phyloP scores from a whole-genome alignment of 2,888 invertebrate genomes.

The Abrostola triplasia region DNA sequence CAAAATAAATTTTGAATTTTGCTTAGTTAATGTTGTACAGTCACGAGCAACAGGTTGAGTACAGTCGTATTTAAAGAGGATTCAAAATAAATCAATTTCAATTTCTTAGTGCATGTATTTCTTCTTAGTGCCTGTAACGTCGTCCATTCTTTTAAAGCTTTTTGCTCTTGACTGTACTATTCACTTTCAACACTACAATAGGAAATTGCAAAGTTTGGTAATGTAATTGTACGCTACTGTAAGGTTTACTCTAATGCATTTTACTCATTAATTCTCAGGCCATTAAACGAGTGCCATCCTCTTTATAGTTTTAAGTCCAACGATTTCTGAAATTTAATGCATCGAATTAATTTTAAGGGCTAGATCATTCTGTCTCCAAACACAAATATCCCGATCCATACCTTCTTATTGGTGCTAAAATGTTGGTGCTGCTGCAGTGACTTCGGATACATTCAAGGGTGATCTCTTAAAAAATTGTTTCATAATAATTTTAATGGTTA shows the following conservation, averaged over 20 bases:
- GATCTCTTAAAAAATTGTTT: slow-evolving; percentile 81
- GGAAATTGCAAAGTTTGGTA: slow-evolving; percentile 24
- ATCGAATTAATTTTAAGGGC: slow-evolving; percentile 73
- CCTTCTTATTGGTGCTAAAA: slow-evolving; percentile 72
- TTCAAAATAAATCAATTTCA: too few species aligned
- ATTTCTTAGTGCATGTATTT: too few species aligned
- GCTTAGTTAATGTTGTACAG: slow-evolving; percentile 26
- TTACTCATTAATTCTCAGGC: slow-evolving; percentile 88
- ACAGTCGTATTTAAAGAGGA: too few species aligned
- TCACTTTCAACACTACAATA: slow-evolving; percentile 17
- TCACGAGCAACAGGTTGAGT: background rate
- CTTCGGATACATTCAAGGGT: slow-evolving; percentile 76
- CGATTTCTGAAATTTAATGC: slow-evolving; percentile 73
- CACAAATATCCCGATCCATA: slow-evolving; percentile 54
- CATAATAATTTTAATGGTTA: slow-evolving; percentile 60
- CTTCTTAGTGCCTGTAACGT: too few species aligned
- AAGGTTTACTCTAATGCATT: slow-evolving; percentile 86
- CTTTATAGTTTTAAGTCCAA: slow-evolving; percentile 84
- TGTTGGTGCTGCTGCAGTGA: slow-evolving; percentile 79
- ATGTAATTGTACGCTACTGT: slow-evolving; percentile 62
- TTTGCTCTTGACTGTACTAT: slow-evolving; percentile 8
- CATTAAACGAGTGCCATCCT: slow-evolving; percentile 88
- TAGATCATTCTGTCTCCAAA: slow-evolving; percentile 57
- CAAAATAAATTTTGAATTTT: slow-evolving; percentile 57
- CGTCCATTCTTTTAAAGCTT: background rate